These are phyloP conservation scores for Ceratosolen fusciceps DNA, from an alignment of 1,140 invertebrate genomes.

Conservation along the genomic window DNA sequence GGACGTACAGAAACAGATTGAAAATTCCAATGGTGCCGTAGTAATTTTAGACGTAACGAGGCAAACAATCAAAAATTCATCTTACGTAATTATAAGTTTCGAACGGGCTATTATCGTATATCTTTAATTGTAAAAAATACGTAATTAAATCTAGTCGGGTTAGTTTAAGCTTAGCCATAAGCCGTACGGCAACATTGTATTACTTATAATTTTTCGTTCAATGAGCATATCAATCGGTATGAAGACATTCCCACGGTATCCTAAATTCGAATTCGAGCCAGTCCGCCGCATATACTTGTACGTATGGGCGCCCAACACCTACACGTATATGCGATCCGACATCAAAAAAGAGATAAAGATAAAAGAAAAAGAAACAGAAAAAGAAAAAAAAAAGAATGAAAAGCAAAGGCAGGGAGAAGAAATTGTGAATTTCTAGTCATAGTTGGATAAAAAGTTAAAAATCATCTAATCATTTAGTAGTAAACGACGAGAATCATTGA, in stretches of 20 bases:
- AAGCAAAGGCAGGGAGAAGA: slow-evolving; percentile 9
- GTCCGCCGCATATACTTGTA: too few species aligned
- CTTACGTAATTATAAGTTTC: slow-evolving; percentile 47
- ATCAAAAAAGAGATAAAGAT: too few species aligned
- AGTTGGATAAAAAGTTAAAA: neutral
- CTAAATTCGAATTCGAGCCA: too few species aligned
- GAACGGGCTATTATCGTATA: slow-evolving; percentile 14
- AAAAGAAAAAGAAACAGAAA: too few species aligned
- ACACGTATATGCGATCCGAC: neutral
- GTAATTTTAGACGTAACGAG: slow-evolving; percentile 44
- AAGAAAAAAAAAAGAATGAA: too few species aligned
- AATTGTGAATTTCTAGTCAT: slow-evolving; percentile 28
- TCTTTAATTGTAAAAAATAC: neutral
- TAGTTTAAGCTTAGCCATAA: slow-evolving; percentile 17
- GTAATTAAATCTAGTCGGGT: slow-evolving; percentile 4
- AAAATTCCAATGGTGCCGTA: slow-evolving; percentile 31
- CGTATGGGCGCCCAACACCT: too few species aligned
- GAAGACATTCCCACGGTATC: neutral
- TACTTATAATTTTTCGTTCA: slow-evolving; percentile 12
- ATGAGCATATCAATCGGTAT: slow-evolving; percentile 10
- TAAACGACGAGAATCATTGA: slow-evolving; percentile 31
- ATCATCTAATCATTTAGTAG: slow-evolving; percentile 38
- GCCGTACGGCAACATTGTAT: neutral
- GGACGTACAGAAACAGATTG: too few species aligned
- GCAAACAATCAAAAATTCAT: slow-evolving; percentile 36